Base-by-base conservation (phyloP, 2,113 vertebrate genomes). In the Alosa alosa region DNA sequence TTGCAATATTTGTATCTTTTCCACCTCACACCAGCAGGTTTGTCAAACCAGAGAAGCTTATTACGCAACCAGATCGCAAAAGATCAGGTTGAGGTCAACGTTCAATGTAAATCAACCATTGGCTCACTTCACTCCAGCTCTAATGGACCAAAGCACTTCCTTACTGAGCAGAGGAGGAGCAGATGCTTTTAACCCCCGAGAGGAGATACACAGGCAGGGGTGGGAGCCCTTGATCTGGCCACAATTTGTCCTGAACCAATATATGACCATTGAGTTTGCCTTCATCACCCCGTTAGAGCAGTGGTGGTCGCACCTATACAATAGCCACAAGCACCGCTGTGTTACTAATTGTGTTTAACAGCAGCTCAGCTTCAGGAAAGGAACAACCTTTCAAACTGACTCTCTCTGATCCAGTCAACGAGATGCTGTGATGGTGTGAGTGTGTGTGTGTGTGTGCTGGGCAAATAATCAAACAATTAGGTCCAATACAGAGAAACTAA, bases 381-480 rank as follows among this genome's bases (percentile, higher is more conserved):
- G 20, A 60, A 36, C 72, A 39, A 10, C 72, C 72, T 78, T 78
- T 78, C 13, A 78, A 78, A 31, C 17, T 2, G 41, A 44, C 41
- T 36, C 72, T 39, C 72, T 36, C 31, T 5, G 31, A 78, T 36
- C 39, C 72, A 36, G 36, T 39, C 31, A 39, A 2, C 17, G 25
- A 78, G 72, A 39, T 17, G 31, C 20, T 22, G 55, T 20, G 20
- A 44, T 44, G 41, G 41, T 44, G 41, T 44, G 41, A 3, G 4
- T 44, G 41, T 44, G 41, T 44, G 41, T 44, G 41, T 44, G 41
- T 44, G 55, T 60, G 55, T 3, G 55, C 72, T 0, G 72, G 72
- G 72, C 72, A 78, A 78, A 78, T 39, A 78, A 39, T 78, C 72
- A 39, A 39, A 78, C 72, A 39, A 78, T 78, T 78, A 78, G 31